Evolutionary conservation across 2,113 vertebrate genomes (phyloP).

Genomic region (Phyllostomus discolor): DNA sequence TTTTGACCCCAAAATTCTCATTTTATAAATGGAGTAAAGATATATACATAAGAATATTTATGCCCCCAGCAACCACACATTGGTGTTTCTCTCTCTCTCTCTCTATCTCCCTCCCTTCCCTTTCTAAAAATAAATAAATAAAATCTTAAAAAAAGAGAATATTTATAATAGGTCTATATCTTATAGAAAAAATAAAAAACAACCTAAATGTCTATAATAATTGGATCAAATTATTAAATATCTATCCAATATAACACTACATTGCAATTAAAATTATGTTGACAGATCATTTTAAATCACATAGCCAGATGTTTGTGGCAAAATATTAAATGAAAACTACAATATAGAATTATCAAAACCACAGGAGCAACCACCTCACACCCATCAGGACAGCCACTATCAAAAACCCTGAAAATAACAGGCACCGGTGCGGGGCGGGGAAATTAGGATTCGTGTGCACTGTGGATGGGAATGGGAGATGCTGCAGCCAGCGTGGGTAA

Average conservation of each 20-base stretch:
- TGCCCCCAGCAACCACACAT: not conserved
- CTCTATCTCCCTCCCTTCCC: no score
- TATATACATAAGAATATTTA: not conserved
- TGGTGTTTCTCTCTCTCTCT: no score
- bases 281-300: not conserved
- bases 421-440: no score
- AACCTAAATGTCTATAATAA: not conserved
- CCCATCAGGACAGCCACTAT: no score
- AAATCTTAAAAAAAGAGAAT: not conserved
- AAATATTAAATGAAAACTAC: not conserved
- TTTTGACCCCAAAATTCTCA: not conserved
- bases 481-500: no score
- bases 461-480: no score
- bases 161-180: not conserved
- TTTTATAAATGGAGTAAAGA: slow-evolving; percentile 1
- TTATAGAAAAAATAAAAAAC: not conserved
- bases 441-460: no score
- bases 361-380: no score
- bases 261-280: slow-evolving; percentile 6
- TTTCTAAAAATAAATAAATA: no score
- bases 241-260: not conserved
- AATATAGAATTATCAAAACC: no score
- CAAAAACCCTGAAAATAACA: no score
- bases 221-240: not conserved
- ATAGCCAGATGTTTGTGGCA: not conserved